These are phyloP conservation scores for Nasonia oneida DNA, from an alignment of 2,888 invertebrate species.

Conservation along the genomic window DNA sequence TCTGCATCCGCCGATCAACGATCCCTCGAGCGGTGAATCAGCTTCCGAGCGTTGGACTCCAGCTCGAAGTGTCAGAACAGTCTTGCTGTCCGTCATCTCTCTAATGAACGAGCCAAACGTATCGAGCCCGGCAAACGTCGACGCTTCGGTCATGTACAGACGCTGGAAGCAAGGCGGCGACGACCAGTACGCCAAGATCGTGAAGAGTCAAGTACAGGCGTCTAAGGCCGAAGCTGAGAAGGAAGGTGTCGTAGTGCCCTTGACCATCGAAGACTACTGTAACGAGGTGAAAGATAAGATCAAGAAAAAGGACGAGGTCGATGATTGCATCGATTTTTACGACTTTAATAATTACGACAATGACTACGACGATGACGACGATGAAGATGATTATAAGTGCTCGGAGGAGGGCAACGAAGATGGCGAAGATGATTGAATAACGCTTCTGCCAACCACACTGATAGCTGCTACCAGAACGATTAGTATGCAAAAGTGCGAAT, in stretches of 20 bases:
- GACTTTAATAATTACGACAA: conserved; percentile 95
- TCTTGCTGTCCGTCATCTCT: conserved; percentile 98
- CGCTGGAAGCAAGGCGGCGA: conserved; percentile 99
- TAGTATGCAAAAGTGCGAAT: neutral
- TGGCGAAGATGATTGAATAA: neutral
- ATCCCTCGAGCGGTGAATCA: conserved; percentile 98
- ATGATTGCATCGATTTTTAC: conserved; percentile 72
- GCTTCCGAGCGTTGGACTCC: conserved; percentile 99
- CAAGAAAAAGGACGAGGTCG: conserved; percentile 78
- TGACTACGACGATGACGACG: conserved; percentile 85
- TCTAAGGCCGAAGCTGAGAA: conserved; percentile 96
- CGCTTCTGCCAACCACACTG: neutral
- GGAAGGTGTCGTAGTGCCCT: conserved; percentile 97
- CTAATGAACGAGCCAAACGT: conserved; percentile 99
- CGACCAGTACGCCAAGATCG: conserved; percentile 99
- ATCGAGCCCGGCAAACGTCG: conserved; percentile 99
- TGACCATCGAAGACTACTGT: conserved; percentile 98
- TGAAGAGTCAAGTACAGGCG: conserved; percentile 98
- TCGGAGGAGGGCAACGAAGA: conserved; percentile 93
- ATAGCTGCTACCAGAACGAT: neutral
- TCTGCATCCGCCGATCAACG: conserved; percentile 99
- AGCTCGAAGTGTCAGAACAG: conserved; percentile 98
- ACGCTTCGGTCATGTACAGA: conserved; percentile 99
- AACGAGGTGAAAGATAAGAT: conserved; percentile 91
- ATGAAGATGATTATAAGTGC: conserved; percentile 84